Conservation (phyloP, 1,140 invertebrate genomes). For the Nebria ingens region DNA sequence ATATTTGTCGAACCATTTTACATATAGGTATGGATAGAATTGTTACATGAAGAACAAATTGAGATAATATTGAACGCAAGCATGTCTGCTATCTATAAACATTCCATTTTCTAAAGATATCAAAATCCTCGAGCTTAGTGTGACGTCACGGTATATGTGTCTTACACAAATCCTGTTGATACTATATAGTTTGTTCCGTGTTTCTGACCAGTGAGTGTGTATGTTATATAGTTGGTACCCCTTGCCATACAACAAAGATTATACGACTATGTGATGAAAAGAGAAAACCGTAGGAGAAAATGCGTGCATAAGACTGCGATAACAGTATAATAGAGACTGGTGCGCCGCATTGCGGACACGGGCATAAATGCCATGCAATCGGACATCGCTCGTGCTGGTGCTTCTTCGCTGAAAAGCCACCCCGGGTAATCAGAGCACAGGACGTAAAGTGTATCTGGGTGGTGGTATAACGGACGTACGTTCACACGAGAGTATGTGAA, state of each 20-base stretch:
- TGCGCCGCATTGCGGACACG: constrained; percentile 1
- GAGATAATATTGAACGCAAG: too few species aligned
- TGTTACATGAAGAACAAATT: too few species aligned
- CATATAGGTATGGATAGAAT: too few species aligned
- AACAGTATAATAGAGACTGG: too few species aligned
- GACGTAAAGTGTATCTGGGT: neutral
- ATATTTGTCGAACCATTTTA: too few species aligned
- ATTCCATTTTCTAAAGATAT: neutral
- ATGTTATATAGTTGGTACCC: neutral
- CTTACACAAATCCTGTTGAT: neutral
- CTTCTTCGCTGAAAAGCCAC: neutral
- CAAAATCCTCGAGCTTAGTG: neutral
- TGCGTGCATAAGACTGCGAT: neutral
- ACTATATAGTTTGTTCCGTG: neutral
- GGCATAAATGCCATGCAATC: neutral
- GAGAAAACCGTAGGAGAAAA: neutral
- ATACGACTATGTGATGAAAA: neutral
- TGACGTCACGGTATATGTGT: neutral
- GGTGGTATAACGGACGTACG: too few species aligned
- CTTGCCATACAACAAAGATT: neutral
- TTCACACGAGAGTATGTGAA: too few species aligned
- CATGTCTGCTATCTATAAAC: neutral
- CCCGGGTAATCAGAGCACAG: neutral
- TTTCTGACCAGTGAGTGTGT: neutral
- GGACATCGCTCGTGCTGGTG: neutral